Conservation (phyloP, 2,888 invertebrate species). For the Drosophila meridiana region DNA sequence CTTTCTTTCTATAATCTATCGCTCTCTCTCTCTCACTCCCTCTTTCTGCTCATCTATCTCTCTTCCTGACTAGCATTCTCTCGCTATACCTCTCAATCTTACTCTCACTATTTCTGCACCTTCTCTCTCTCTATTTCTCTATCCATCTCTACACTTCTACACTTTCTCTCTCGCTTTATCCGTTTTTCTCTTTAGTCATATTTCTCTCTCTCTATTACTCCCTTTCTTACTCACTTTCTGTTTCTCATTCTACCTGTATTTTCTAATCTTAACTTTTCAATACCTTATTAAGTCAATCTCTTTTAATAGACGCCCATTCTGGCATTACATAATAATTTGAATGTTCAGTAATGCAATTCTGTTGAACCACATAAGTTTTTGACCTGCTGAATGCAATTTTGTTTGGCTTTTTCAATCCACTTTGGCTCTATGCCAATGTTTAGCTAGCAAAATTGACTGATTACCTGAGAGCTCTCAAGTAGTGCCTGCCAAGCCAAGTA, state of each 20-base stretch:
- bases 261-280: neutral
- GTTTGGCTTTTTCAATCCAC: conserved; percentile 19
- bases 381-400: neutral
- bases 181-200: neutral
- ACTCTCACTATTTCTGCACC: too few relatives aligned
- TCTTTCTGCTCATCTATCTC: too few relatives aligned
- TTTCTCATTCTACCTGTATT: neutral
- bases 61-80: too few relatives aligned
- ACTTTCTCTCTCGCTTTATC: neutral
- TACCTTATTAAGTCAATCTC: neutral
- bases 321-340: conserved; percentile 5
- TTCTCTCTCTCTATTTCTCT: too few relatives aligned
- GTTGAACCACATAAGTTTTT: neutral
- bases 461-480: conserved; percentile 43
- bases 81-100: too few relatives aligned
- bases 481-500: conserved; percentile 10
- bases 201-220: neutral
- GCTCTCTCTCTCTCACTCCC: too few relatives aligned
- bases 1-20: too few relatives aligned
- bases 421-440: conserved; percentile 33
- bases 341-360: conserved; percentile 5
- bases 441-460: conserved; percentile 31
- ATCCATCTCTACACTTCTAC: too few relatives aligned
- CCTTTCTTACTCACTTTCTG: neutral
- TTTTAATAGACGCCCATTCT: neutral